phyloP scores from a whole-genome alignment of 2,888 invertebrate species.

The Formica aserva region DNA sequence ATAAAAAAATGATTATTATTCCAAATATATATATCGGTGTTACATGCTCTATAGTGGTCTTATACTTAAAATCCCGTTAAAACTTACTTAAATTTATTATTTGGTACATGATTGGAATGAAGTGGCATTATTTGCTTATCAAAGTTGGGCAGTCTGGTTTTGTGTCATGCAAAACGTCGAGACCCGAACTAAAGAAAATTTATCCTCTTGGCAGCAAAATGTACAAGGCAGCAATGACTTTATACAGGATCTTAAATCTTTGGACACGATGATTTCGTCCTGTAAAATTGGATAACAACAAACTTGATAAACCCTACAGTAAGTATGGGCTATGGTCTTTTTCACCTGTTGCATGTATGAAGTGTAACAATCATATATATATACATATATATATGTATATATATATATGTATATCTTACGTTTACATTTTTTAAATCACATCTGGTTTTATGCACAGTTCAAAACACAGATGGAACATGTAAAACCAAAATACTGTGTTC shows the following conservation, averaged over 20 bases:
- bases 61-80: conserved; percentile 71
- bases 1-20: conserved; percentile 68
- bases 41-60: conserved; percentile 69
- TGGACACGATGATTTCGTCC: conserved; percentile 60
- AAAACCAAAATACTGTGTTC: conserved; percentile 43
- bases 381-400: not conserved
- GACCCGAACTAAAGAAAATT: conserved; percentile 69
- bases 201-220: conserved; percentile 78
- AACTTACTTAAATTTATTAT: conserved; percentile 72
- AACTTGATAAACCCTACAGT: conserved; percentile 21
- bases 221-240: conserved; percentile 81
- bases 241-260: conserved; percentile 75
- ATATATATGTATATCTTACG: conserved; percentile 32
- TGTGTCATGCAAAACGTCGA: conserved; percentile 65
- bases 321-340: conserved; percentile 45
- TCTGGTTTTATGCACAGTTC: conserved; percentile 47
- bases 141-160: conserved; percentile 69
- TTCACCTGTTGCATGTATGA: conserved; percentile 26
- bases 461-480: conserved; percentile 56
- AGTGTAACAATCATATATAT: conserved; percentile 39
- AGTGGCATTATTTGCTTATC: conserved; percentile 67
- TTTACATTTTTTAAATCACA: conserved; percentile 49
- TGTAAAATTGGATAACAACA: conserved; percentile 44
- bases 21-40: conserved; percentile 57
- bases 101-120: conserved; percentile 75